Base-by-base conservation (phyloP, 2,888 invertebrate genomes). In the Xestoiulus laeticollis region DNA sequence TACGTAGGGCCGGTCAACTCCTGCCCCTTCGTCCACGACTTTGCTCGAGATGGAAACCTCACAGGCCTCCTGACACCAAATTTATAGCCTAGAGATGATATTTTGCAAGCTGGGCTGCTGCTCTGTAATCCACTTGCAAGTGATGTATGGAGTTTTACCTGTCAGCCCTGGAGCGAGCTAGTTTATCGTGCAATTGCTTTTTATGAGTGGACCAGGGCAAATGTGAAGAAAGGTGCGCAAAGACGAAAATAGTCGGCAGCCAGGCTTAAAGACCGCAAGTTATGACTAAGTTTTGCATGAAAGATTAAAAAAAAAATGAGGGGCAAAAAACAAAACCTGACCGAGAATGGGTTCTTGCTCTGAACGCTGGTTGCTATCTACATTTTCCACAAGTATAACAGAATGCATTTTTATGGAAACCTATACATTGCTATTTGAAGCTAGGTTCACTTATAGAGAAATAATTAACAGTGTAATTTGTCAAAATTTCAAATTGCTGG, bases 1-100 rank as follows among this genome's bases (percentile, higher is more conserved):
- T 22, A 68, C 26, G 68, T 68, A 68, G 68, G 68, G 68, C 68
- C 68, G 68, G 68, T 68, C 68, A 68, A 68, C 84, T 84, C 16
- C 84, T 84, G 38, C 84, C 43, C 84, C 84, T 84, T 43, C 84
- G 84, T 84, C 84, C 84, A 84, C 84, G 84, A 84, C 84, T 84
- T 84, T 43, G 84, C 84, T 84, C 84, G 33, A 38, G 84, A 22
- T 84, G 53, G 22, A 32, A 43, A 43, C 86, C 48, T 86, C 53
- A 48, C 30, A 30, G 86, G 44, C 86, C 86, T 86, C 44, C 86
- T 53, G 86, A 86, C 86, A 86, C 86, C 44, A 86, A 86, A 86
- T 86, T 86, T 86, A 86, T 86, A 48, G 48, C 86, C 38, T 32
- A 86, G 48, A 48, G 86, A 86, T 86, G 86, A 86, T 86, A 86